A percentile compares a stretch with the other conserved stretches of the same genome.
phyloP scores from a whole-genome alignment of 2,797 vertebrate species.

The Passerculus sandwichensis region DNA sequence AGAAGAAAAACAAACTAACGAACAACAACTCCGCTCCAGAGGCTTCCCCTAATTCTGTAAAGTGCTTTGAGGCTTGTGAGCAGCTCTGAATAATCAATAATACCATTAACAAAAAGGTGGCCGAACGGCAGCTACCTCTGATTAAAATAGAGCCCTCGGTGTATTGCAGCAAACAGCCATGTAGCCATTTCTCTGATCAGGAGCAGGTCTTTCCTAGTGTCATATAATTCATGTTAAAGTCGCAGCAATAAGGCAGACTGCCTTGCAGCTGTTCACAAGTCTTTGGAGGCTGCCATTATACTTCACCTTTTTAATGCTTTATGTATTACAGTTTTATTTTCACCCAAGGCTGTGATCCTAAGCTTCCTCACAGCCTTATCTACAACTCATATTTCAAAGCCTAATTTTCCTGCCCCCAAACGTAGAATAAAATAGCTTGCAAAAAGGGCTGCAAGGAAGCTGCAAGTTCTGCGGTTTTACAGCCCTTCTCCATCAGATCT shows the following conservation, averaged over 20 bases:
- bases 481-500: conserved; percentile 23
- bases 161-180: conserved; percentile 22
- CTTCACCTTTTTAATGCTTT: conserved; percentile 68
- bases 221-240: conserved; percentile 52
- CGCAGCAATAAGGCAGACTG: conserved; percentile 54
- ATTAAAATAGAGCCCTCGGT: conserved; percentile 44
- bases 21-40: conserved; percentile 20
- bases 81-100: conserved; percentile 17
- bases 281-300: conserved; percentile 59
- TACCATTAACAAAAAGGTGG: conserved; percentile 50
- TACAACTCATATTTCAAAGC: conserved; percentile 67
- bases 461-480: conserved; percentile 33
- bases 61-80: conserved; percentile 24
- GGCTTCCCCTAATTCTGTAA: conserved; percentile 53
- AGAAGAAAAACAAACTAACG: conserved; percentile 15
- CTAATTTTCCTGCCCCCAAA: conserved; percentile 66
- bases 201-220: conserved; percentile 23
- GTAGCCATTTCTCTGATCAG: conserved; percentile 4
- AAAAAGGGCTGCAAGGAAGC: conserved; percentile 59
- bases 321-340: conserved; percentile 70
- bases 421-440: conserved; percentile 55
- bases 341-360: conserved; percentile 68
- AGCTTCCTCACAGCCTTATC: conserved; percentile 61
- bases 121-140: conserved; percentile 14
- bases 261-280: conserved; percentile 59